A percentile compares a stretch with the other conserved stretches of the same genome.
Conservation (phyloP, 2,888 invertebrate genomes). For the Tethea ocularis region DNA sequence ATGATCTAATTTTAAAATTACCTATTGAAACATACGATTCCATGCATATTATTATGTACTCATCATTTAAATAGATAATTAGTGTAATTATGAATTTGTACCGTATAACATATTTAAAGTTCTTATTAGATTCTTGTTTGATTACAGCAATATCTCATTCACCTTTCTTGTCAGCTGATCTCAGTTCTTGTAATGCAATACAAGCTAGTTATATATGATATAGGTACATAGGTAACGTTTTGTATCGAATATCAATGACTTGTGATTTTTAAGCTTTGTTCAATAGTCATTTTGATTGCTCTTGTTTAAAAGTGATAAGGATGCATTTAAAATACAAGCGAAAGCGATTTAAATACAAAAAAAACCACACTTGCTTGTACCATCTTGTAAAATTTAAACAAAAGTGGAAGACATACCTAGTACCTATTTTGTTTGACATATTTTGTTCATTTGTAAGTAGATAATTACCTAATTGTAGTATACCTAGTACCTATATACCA, state of each 20-base stretch:
- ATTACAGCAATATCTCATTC: background rate
- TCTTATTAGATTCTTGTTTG: background rate
- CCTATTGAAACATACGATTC: no score
- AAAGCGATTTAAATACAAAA: background rate
- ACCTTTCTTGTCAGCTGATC: constrained; percentile 1
- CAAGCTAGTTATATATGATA: background rate
- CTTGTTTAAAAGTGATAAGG: background rate
- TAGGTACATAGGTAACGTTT: background rate
- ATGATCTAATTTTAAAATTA: no score
- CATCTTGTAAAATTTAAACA: no score
- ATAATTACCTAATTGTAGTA: no score
- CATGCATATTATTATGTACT: no score
- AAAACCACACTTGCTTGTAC: no score
- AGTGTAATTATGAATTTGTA: no score
- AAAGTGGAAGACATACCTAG: no score
- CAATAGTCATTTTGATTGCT: background rate
- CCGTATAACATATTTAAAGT: background rate
- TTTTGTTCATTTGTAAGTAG: no score
- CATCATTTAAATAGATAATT: no score
- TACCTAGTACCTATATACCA: no score
- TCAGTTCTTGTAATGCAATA: background rate
- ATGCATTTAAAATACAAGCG: background rate
- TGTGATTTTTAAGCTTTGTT: background rate
- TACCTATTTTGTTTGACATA: no score
- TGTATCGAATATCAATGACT: background rate